phyloP scores from a whole-genome alignment of 2,888 invertebrate species.

The Oxytorus armatus region DNA sequence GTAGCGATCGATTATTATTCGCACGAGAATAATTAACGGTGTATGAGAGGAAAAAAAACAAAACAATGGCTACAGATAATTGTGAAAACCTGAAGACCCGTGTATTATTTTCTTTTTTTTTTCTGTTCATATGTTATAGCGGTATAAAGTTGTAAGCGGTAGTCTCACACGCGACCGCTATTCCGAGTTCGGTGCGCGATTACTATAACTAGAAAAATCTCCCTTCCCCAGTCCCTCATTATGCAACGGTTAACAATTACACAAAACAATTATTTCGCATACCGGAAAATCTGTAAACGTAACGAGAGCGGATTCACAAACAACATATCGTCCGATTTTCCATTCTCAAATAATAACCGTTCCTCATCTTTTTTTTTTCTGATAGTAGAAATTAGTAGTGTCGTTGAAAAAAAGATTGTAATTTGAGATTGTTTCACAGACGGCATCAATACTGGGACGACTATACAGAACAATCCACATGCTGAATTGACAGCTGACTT shows the following conservation, averaged over 20 bases:
- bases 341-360: not conserved
- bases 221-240: constrained; percentile 40
- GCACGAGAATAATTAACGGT: constrained; percentile 35
- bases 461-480: constrained; percentile 73
- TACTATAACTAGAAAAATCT: constrained; percentile 32
- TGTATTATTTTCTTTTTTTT: constrained; percentile 8
- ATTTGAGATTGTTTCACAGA: constrained; percentile 68
- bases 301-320: constrained; percentile 25
- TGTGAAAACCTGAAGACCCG: constrained; percentile 24
- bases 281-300: constrained; percentile 54
- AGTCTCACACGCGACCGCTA: constrained; percentile 59
- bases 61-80: constrained; percentile 42
- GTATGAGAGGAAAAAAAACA: constrained; percentile 11
- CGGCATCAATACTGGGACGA: constrained; percentile 73
- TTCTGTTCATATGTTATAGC: constrained; percentile 41
- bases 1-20: constrained; percentile 39
- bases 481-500: constrained; percentile 77
- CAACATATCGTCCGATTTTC: not conserved
- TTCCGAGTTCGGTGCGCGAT: constrained; percentile 16
- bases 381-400: constrained; percentile 11
- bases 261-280: constrained; percentile 64
- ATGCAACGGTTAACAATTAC: constrained; percentile 63
- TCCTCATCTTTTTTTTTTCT: not conserved
- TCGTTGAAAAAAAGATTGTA: constrained; percentile 18
- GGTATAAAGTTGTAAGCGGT: constrained; percentile 53